These are phyloP conservation scores for Delia radicum DNA, from an alignment of 1,140 invertebrate genomes.

Conservation along the genomic window DNA sequence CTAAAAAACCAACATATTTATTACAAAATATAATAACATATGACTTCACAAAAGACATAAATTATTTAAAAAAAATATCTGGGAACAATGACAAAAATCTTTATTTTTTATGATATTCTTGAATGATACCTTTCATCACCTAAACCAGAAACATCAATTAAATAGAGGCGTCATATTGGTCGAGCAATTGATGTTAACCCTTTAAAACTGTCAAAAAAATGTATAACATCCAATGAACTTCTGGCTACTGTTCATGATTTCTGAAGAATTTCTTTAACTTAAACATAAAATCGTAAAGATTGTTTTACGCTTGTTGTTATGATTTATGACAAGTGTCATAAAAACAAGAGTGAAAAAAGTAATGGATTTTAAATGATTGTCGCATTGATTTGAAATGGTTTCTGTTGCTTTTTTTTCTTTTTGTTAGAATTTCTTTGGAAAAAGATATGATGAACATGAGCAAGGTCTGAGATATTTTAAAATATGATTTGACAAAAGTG, in stretches of 20 bases:
- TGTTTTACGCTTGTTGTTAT: constrained; percentile 14
- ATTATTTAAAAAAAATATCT: not conserved
- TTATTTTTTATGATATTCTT: not conserved
- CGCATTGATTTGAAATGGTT: not conserved
- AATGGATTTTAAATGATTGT: not conserved
- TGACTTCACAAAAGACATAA: not conserved
- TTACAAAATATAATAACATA: not conserved
- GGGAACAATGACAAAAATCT: not conserved
- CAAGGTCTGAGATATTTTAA: not conserved
- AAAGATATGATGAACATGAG: not conserved
- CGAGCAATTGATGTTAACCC: not conserved
- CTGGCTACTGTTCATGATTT: constrained; percentile 7
- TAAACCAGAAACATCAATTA: constrained; percentile 16
- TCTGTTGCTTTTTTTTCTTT: not conserved
- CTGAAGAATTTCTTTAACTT: not conserved
- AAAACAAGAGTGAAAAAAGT: not conserved
- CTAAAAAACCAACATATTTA: not conserved
- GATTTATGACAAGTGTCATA: constrained; percentile 15
- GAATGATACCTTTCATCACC: constrained; percentile 10
- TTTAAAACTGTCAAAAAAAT: not conserved
- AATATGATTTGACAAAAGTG: constrained; percentile 18
- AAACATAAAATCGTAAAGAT: not conserved
- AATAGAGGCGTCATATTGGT: constrained; percentile 14
- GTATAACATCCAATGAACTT: not conserved
- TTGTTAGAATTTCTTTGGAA: not conserved